These are phyloP conservation scores for Aspidiotus destructor DNA, from an alignment of 2,888 invertebrate genomes.

Conservation along the genomic window DNA sequence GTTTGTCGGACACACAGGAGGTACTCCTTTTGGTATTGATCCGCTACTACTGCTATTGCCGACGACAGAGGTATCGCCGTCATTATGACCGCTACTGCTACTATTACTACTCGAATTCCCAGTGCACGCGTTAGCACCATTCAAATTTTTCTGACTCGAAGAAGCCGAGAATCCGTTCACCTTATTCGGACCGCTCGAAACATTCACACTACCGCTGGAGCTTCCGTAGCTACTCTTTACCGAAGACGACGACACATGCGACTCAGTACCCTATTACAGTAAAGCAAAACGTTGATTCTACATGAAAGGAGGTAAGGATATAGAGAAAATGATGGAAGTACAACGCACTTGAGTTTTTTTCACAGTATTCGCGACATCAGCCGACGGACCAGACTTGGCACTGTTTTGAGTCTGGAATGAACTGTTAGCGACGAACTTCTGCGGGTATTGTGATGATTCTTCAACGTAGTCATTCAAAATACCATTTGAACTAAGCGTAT, in stretches of 20 bases:
- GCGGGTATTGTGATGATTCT: slow-evolving; percentile 25
- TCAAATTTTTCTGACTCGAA: slow-evolving; percentile 10
- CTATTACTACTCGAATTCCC: neutral
- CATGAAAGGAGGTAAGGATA: no score
- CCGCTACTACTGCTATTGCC: slow-evolving; percentile 7
- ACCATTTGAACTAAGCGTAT: slow-evolving; percentile 28
- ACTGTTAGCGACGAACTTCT: slow-evolving; percentile 17
- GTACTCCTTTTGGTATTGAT: slow-evolving; percentile 24
- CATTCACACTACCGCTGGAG: neutral
- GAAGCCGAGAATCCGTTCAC: slow-evolving; percentile 12
- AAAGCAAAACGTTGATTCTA: neutral
- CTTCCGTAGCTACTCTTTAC: slow-evolving; percentile 3
- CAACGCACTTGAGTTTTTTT: slow-evolving; percentile 19
- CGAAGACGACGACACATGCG: neutral
- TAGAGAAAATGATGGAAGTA: no score
- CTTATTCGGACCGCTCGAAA: slow-evolving; percentile 1
- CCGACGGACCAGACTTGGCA: slow-evolving; percentile 23
- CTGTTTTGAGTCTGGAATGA: slow-evolving; percentile 20
- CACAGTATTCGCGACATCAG: slow-evolving; percentile 5
- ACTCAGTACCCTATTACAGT: slow-evolving; percentile 15
- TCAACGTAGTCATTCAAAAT: slow-evolving; percentile 16
- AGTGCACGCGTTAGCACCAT: slow-evolving; percentile 5
- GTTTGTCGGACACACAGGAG: slow-evolving; percentile 23
- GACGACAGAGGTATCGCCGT: neutral
- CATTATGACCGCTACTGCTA: slow-evolving; percentile 7